Conservation (phyloP, 2,888 invertebrate genomes). For the Nemurella pictetii region DNA sequence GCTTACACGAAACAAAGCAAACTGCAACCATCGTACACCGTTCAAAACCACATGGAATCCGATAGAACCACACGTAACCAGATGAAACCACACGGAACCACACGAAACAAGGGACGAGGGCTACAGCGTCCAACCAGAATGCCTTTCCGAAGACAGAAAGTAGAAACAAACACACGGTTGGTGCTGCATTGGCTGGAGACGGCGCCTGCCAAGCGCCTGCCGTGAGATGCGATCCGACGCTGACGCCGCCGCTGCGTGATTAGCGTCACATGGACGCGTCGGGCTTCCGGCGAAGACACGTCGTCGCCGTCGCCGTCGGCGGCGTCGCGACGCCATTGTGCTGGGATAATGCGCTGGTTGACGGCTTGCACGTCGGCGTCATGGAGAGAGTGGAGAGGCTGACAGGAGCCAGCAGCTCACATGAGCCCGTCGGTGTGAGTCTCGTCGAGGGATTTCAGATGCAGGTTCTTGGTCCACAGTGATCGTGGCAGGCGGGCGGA, state of each 20-base stretch:
- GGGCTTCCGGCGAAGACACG: background rate
- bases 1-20: too few species aligned
- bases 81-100: too few species aligned
- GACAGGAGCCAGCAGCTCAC: background rate
- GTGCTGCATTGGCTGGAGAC: background rate
- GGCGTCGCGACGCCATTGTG: background rate
- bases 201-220: background rate
- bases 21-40: too few species aligned
- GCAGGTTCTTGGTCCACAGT: too few species aligned
- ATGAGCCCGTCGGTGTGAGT: background rate
- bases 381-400: background rate
- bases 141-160: background rate
- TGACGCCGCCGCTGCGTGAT: background rate
- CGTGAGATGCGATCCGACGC: background rate
- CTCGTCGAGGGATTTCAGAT: too few species aligned
- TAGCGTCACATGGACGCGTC: background rate
- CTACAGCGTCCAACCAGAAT: too few species aligned
- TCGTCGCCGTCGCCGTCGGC: background rate
- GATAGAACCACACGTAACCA: too few species aligned
- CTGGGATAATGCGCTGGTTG: background rate
- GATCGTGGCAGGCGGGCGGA: too few species aligned
- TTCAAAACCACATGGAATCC: too few species aligned
- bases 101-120: too few species aligned
- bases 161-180: background rate
- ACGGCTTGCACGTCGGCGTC: background rate